Evolutionary conservation across 2,888 invertebrate genomes (phyloP).

Genomic region (Hirtodrosophila alboralis): DNA sequence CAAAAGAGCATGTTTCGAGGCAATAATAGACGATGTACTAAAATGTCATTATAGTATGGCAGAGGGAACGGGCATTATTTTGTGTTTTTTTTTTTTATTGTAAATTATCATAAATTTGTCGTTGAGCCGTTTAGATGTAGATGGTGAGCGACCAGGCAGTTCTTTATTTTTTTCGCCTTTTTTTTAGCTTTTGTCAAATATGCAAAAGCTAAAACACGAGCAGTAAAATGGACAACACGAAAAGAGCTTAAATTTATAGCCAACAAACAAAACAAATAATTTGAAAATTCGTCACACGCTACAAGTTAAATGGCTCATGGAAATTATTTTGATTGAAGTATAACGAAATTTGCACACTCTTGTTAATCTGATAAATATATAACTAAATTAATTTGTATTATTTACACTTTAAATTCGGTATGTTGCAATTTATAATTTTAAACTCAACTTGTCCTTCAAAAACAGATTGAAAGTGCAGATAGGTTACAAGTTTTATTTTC

Average conservation of each 20-base stretch:
- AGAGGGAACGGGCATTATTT: conserved; percentile 43
- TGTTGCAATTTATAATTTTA: no score
- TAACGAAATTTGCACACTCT: conserved; percentile 2
- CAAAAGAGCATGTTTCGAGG: conserved; percentile 78
- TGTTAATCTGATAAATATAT: no score
- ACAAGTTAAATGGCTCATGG: conserved; percentile 44
- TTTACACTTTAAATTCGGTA: no score
- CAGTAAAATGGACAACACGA: conserved; percentile 56
- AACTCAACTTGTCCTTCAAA: no score
- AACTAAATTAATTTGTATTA: no score
- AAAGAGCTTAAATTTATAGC: conserved; percentile 69
- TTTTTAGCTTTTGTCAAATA: conserved; percentile 62
- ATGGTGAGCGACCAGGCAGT: conserved; percentile 44
- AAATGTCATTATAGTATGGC: conserved; percentile 77
- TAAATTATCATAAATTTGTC: conserved; percentile 81
- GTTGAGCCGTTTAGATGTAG: conserved; percentile 68
- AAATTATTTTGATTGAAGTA: neutral
- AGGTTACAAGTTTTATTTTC: no score
- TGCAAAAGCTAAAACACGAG: conserved; percentile 48
- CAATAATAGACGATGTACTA: conserved; percentile 81
- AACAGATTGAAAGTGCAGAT: no score
- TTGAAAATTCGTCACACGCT: conserved; percentile 77
- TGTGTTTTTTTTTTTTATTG: conserved; percentile 51
- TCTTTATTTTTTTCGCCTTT: conserved; percentile 23
- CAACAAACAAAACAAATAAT: conserved; percentile 74